Evolutionary conservation across 2,797 vertebrate species (phyloP), one percentile per base, ranked within the genome.

Genomic region (Micromesistius poutassou): DNA sequence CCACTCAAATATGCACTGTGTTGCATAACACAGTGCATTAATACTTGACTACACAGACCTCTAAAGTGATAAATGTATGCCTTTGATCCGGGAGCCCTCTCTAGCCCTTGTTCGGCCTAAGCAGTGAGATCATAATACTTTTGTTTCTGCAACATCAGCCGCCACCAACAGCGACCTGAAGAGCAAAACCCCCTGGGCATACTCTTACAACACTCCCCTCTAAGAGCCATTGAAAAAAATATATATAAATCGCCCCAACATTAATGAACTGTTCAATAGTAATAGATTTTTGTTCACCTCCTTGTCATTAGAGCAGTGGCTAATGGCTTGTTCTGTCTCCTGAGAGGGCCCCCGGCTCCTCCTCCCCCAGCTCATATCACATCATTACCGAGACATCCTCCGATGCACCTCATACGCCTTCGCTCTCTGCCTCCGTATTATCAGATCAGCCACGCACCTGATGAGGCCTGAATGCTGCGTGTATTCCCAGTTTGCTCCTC

Each of bases 371-470:
- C 74, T 83, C 80, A 77, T 76, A 85, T 86, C 86, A 87, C 80
- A 84, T 90, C 83, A 89, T 90, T 87, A 89, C 79, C 7, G 38
- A 80, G 81, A 42, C 78, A 82, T 76, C 82, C 82, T 84, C 77
- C 76, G 77, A 78, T 78, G 80, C 82, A 78, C 89, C 88, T 87
- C 73, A 78, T 74, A 72, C 79, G 72, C 81, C 86, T 81, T 83
- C 74, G 70, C 35, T 80, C 70, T 33, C 13, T 76, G 80, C 79
- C 81, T 79, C 76, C 82, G 83, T 82, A 91, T 93, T 94, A 93
- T 87, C 87, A 91, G 94, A 90, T 84, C 90, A 92, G 93, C 91
- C 91, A 76, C 91, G 91, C 89, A 93, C 87, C 89, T 90, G 91
- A 92, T 92, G 92, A 92, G 91, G 93, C 93, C 85, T 91, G 89